Evolutionary conservation across 2,888 invertebrate genomes (phyloP).

Genomic region (Hybos culiciformis): DNA sequence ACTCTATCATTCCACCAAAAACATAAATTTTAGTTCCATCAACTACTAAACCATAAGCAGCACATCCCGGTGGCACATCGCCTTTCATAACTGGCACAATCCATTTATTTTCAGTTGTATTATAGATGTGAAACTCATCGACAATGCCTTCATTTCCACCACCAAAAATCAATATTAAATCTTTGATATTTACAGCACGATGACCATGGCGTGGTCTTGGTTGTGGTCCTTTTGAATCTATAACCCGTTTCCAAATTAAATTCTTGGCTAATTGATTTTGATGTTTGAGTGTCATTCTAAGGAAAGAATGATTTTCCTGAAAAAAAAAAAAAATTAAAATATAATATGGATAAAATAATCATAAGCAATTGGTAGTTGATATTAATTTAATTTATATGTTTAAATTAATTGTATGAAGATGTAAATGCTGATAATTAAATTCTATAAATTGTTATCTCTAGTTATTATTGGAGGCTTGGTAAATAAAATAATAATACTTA

Average conservation of each 20-base stretch:
- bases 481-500: too few species aligned
- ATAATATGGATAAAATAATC: too few species aligned
- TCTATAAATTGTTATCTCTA: too few species aligned
- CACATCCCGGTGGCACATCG: constrained; percentile 91
- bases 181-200: constrained; percentile 91
- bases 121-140: constrained; percentile 94
- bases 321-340: too few species aligned
- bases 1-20: constrained; percentile 97
- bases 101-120: constrained; percentile 93
- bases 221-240: constrained; percentile 1
- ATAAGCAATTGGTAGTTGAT: too few species aligned
- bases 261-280: neutral
- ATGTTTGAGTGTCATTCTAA: neutral
- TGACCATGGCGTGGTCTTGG: constrained; percentile 95
- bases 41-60: constrained; percentile 63
- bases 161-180: constrained; percentile 95
- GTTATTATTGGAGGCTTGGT: too few species aligned
- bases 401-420: too few species aligned
- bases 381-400: too few species aligned
- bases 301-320: too few species aligned
- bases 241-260: neutral
- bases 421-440: too few species aligned
- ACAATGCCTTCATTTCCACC: constrained; percentile 98
- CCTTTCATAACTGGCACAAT: constrained; percentile 90
- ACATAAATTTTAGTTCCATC: constrained; percentile 73